Evolutionary conservation across 2,113 vertebrate species (phyloP).

Genomic region (Alouatta palliata): DNA sequence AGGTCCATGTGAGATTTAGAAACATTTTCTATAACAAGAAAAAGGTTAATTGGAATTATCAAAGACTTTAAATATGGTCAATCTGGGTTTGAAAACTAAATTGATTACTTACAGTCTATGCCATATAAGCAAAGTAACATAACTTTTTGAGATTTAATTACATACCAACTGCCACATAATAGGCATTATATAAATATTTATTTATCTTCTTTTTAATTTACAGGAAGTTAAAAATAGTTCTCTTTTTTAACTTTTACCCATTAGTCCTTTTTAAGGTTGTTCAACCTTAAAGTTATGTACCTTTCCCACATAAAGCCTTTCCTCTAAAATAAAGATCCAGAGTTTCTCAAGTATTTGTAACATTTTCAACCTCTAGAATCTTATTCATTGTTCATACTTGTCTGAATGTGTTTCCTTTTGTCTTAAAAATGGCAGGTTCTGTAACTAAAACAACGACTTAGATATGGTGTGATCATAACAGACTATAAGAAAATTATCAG

Average conservation of each 20-base stretch:
- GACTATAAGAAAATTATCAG: background rate
- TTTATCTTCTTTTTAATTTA: background rate
- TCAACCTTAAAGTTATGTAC: background rate
- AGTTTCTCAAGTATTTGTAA: background rate
- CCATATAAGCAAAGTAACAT: background rate
- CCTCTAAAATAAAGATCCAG: background rate
- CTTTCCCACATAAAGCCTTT: background rate
- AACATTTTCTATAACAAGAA: background rate
- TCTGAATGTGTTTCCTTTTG: background rate
- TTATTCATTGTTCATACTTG: background rate
- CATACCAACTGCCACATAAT: background rate
- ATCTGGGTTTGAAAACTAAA: background rate
- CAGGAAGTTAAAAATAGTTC: background rate
- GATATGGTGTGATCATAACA: background rate
- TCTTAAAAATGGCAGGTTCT: background rate
- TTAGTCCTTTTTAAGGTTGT: background rate
- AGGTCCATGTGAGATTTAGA: background rate
- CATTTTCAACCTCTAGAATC: background rate
- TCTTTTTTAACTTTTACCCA: background rate
- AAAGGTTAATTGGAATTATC: constrained; percentile 13
- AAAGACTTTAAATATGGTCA: background rate
- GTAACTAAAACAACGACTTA: background rate
- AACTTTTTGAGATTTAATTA: background rate
- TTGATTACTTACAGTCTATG: background rate
- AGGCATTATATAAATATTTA: background rate